A percentile compares a stretch with the other conserved stretches of the same genome.
Evolutionary conservation across 2,888 invertebrate genomes (phyloP).

Genomic region (Biston stratarius): DNA sequence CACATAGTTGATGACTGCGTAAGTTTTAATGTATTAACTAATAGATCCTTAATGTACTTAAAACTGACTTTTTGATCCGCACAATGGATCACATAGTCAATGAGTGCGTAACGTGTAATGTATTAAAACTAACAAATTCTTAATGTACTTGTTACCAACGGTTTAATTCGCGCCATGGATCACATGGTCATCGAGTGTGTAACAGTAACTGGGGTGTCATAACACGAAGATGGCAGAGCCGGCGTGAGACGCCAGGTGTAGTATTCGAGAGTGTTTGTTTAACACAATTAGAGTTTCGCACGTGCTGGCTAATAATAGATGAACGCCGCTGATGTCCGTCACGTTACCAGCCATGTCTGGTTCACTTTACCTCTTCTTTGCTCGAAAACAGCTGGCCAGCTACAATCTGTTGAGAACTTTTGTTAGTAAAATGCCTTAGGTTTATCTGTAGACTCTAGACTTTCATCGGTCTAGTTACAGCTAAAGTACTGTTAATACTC

Average conservation of each 20-base stretch:
- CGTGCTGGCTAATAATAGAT: conserved; percentile 78
- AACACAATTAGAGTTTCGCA: conserved; percentile 83
- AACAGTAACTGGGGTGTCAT: conserved; percentile 51
- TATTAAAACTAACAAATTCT: too few relatives aligned
- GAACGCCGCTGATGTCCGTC: conserved; percentile 75
- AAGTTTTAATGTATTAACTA: too few relatives aligned
- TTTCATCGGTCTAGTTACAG: too few relatives aligned
- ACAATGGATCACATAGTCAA: too few relatives aligned
- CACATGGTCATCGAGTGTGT: too few relatives aligned
- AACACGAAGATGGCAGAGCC: conserved; percentile 44
- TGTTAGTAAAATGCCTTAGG: not conserved
- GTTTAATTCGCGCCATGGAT: not conserved
- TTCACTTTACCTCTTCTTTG: conserved; percentile 66
- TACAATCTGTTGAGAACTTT: not conserved
- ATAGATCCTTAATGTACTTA: too few relatives aligned
- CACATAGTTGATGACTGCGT: too few relatives aligned
- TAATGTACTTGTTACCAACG: too few relatives aligned
- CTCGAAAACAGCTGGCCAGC: conserved; percentile 44
- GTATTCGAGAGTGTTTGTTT: conserved; percentile 73
- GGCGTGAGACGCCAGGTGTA: conserved; percentile 67
- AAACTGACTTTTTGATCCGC: too few relatives aligned
- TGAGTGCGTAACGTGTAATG: too few relatives aligned
- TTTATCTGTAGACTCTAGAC: too few relatives aligned
- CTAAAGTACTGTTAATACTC: too few relatives aligned
- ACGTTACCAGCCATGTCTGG: conserved; percentile 73